phyloP scores from a whole-genome alignment of 2,797 vertebrate genomes.

The Sphenodon punctatus region DNA sequence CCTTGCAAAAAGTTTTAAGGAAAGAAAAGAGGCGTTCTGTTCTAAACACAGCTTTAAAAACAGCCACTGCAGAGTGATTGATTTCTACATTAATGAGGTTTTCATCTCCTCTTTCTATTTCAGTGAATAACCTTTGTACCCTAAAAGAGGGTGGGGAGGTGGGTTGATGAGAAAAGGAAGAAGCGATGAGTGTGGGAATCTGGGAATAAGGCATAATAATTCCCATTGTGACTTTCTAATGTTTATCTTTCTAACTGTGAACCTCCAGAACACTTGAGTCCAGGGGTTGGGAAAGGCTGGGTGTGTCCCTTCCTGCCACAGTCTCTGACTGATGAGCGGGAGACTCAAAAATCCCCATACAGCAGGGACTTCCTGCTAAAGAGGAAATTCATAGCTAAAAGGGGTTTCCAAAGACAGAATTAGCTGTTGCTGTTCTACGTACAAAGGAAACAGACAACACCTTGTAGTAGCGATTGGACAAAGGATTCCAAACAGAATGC shows the following conservation, averaged over 20 bases:
- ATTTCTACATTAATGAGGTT: slow-evolving; percentile 18
- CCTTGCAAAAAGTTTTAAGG: slow-evolving; percentile 50
- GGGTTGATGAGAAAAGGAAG: slow-evolving; percentile 1
- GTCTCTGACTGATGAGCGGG: neutral
- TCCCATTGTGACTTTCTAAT: neutral
- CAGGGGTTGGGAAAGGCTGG: slow-evolving; percentile 34
- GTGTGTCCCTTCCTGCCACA: slow-evolving; percentile 38
- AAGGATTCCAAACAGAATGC: slow-evolving; percentile 19
- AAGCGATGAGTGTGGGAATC: slow-evolving; percentile 17
- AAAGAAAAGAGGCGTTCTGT: slow-evolving; percentile 42
- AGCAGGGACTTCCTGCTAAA: slow-evolving; percentile 49
- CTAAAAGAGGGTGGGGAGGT: slow-evolving; percentile 13
- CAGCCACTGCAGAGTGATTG: slow-evolving; percentile 44
- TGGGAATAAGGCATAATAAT: neutral
- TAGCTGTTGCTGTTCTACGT: slow-evolving; percentile 17
- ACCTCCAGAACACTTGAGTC: slow-evolving; percentile 16
- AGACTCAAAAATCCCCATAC: slow-evolving; percentile 7
- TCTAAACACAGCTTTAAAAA: slow-evolving; percentile 51
- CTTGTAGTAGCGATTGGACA: slow-evolving; percentile 1
- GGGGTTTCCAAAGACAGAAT: slow-evolving; percentile 14
- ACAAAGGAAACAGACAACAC: neutral
- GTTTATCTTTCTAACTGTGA: slow-evolving; percentile 62
- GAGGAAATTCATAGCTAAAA: slow-evolving; percentile 29
- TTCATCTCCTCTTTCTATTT: slow-evolving; percentile 7
- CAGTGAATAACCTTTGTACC: slow-evolving; percentile 35